Evolutionary conservation across 2,888 invertebrate species (phyloP), one percentile per base, ranked within the genome.

Genomic region (Amiota communis): DNA sequence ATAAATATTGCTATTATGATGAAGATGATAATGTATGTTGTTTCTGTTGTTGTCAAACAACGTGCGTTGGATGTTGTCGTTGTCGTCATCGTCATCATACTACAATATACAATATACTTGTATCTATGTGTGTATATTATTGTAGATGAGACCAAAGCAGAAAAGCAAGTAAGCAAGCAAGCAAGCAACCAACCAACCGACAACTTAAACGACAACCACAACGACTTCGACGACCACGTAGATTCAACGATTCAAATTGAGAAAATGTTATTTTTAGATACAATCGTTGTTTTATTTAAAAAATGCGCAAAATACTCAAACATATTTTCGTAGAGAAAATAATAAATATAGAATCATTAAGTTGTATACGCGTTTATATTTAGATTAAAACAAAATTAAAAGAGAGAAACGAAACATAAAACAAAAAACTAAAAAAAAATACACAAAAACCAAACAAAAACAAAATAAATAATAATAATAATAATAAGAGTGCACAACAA

Each of bases 321-420:
- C 85, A 86, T 87, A 85, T 85, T 81, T 82, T 84, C 78, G 86
- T 86, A 84, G 82, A 86, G 86, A 84, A 84, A 84, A 85, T 83
- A 85, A 85, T 85, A 85, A 85, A 85, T 86, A 86, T 85, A 85
- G 85, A 86, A 84, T 86, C 86, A 86, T 86, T 87, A 84, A 87
- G 82, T 85, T 87, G 83, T 84, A 84, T 83, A 83, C 80, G 82
- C 76, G 79, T 80, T 83, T 86, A 86, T 83, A 85, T 86, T 83
- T 87, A 86, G 87, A 78, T 53, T 75, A 74, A 74, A 78, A 72
- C 75, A 76, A 76, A 75, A 77, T 75, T 75, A 73, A 72, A 74
- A 72, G 71, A 72, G 46, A 53, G 57, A 67, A 57, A 64, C 11
- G 63, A 61, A 71, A 12, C 23, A 10, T 20, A 51, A 8, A 49